Conservation (phyloP, 2,113 vertebrate species). For the Rattus norvegicus region GRCr8 NC_086022.1:144460001-144460500, state of each 20-base stretch:
- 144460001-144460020: background rate
- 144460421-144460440: background rate
- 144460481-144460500: conserved; percentile 35
- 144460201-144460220: background rate
- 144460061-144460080: background rate
- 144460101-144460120: background rate
- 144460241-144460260: no score
- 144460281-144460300: background rate
- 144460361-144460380: background rate
- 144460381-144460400: background rate
- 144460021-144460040: background rate
- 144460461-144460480: background rate
- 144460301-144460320: background rate
- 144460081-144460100: background rate
- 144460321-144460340: background rate
- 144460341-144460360: background rate
- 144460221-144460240: background rate
- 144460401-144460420: background rate
- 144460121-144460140: background rate
- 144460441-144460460: background rate
- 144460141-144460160: background rate
- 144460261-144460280: background rate
- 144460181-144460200: background rate
- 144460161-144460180: background rate
- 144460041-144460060: background rate